phyloP scores from a whole-genome alignment of 2,113 vertebrate genomes.

The Nothoprocta pentlandii region DNA sequence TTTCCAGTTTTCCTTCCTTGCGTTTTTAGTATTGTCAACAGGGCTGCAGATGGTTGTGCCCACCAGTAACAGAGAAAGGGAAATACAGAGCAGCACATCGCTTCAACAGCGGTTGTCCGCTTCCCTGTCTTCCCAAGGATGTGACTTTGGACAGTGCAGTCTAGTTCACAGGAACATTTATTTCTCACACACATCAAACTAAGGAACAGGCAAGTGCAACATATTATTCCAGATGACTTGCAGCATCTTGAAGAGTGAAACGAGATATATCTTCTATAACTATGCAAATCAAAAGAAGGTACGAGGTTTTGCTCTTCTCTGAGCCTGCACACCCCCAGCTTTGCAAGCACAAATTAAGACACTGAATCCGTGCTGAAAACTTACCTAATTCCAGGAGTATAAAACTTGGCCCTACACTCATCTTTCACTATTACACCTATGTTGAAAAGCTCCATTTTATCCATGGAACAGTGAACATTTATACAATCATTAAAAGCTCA shows the following conservation, averaged over 20 bases:
- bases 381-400: neutral
- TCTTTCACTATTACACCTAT: neutral
- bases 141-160: neutral
- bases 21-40: neutral
- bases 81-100: neutral
- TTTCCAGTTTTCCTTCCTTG: neutral
- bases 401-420: neutral
- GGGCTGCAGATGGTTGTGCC: neutral
- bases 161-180: neutral
- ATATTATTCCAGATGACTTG: neutral
- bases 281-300: neutral
- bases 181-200: neutral
- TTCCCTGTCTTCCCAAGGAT: neutral
- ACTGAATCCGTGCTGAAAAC: neutral
- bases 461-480: conserved; percentile 81
- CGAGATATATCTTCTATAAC: neutral
- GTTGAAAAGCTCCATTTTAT: conserved; percentile 43
- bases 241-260: neutral
- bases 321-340: neutral
- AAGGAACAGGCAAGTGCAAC: neutral
- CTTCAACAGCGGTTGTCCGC: neutral
- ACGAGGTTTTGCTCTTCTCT: neutral
- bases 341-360: neutral
- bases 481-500: conserved; percentile 84
- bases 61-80: neutral